Evolutionary conservation across 2,888 invertebrate genomes (phyloP), one percentile per base, ranked within the genome.

Genomic region (Leucania comma): DNA sequence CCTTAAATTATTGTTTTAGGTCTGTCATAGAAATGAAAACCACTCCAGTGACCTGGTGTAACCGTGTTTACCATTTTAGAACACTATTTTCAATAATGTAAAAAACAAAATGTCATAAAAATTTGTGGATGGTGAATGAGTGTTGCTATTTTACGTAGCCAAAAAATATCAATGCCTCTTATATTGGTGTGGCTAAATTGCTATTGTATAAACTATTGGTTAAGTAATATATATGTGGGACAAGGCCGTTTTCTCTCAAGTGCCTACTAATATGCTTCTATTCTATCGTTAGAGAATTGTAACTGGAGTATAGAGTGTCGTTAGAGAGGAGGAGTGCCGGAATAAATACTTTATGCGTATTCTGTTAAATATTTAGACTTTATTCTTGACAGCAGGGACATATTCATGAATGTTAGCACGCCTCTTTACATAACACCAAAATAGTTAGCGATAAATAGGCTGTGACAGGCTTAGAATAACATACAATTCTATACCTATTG

Each of bases 221-320:
- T 77, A 76, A 78, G 75, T 81, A 76, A 75, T 66, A 70, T 68
- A 78, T 73, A 70, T 54, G 68, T 79, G 78, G 67, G 69, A 82
- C 64, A 64, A 78, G 75, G 81, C 81, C 70, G 76, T 74, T 86
- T 88, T 88, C 84, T 89, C 87, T 89, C 87, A 90, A 90, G 90
- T 89, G 90, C 90, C 90, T 90, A 88, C 86, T 88, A 77, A 78
- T 80, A 85, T 83, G 86, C 87, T 88, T 88, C 84, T 87, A 86
- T 84, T 86, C 87, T 88, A 86, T 87, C 83, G 74, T 82, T 86
- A 85, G 85, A 74, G 68, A 84, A 81, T 78, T 81, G 62, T 84
- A 84, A 84, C 85, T 82, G 79, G 82, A 85, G 82, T 85, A 79
- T 60, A 77, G 78, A 76, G 78, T 80, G 75, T 72, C 78, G 73